Base-by-base conservation (phyloP, 2,113 vertebrate species). In the Pomatostomus ruficeps region DNA sequence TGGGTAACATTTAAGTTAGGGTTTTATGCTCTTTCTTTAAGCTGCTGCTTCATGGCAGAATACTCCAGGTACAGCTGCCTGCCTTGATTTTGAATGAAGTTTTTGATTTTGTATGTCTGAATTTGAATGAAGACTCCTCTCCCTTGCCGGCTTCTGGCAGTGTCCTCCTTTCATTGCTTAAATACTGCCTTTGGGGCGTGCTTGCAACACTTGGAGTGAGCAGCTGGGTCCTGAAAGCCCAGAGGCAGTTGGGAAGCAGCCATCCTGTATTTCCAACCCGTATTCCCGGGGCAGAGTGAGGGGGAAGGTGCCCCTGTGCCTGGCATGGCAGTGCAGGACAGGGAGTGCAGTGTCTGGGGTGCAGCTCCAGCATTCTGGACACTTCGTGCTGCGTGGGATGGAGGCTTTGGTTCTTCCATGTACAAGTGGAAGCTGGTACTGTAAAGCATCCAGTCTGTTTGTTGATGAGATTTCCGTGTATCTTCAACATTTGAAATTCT, bases 361-460 rank as follows among this genome's bases (percentile, higher is more conserved):
- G 40, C 11, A 20, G 2, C 8, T 6, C 3, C 28, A 22, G 17
- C 2, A 0, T 11, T 14, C 7, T 2, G 13, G 1, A 3, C 5
- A 9, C 46, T 21, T 6, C 11, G 20, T 2, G 24, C 1, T 2
- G 2, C 17, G 28, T 31, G 16, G 36, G 4, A 7, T 2, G 7
- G 8, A 42, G 22, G 2, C 14, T 35, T 25, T 40, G 48, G 7
- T 22, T 61, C 26, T 52, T 33, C 25, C 21, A 7, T 14, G 5
- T 9, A 1, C 2, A 17, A 33, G 29, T 14, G 35, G 33, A 46
- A 20, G 55, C 43, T 88, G 38, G 25, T 59, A 3, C 45, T 3
- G 10, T 19, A 54, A 46, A 63, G 52, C 52, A 52, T n/a, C 62
- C 13, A 16, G 0, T 43, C 11, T 24, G 4, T 12, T 16, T 42